Percentiles rank a stretch among this genome's conserved stretches.
Evolutionary conservation across 2,113 vertebrate species (phyloP).

Genomic region (Cephalophus harveyi): DNA sequence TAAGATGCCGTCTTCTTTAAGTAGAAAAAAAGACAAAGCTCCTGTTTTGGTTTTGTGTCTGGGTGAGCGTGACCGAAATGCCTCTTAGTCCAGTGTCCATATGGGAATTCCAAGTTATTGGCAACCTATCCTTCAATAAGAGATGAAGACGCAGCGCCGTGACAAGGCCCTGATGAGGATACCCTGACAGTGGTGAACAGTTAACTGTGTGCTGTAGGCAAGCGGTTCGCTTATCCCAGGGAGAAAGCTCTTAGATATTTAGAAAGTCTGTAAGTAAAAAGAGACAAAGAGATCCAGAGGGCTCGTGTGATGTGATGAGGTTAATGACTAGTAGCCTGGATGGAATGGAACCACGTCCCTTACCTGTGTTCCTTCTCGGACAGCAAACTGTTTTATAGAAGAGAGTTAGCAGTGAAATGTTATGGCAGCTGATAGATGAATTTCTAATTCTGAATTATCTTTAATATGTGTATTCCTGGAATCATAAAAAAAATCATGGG

Average conservation of each 20-base stretch:
- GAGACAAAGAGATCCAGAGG: not conserved
- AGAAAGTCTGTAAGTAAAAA: not conserved
- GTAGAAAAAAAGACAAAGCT: not conserved
- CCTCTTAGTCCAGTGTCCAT: not conserved
- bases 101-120: not conserved
- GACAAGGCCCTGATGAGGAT: not conserved
- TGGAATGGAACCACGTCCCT: fast-evolving
- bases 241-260: not conserved
- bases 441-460: not conserved
- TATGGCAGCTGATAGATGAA: not conserved
- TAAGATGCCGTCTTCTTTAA: not conserved
- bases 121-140: not conserved
- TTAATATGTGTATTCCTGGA: not conserved
- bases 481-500: not conserved
- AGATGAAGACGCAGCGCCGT: fast-evolving
- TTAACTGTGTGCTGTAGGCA: not conserved
- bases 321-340: too few relatives aligned
- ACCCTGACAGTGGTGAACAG: not conserved
- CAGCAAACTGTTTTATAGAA: not conserved
- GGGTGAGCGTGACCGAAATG: not conserved
- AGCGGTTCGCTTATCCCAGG: not conserved
- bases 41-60: not conserved
- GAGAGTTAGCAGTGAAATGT: not conserved
- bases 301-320: too few relatives aligned
- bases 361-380: not conserved